Conservation (phyloP, 2,888 invertebrate species). For the Protodeltote pygarga region DNA sequence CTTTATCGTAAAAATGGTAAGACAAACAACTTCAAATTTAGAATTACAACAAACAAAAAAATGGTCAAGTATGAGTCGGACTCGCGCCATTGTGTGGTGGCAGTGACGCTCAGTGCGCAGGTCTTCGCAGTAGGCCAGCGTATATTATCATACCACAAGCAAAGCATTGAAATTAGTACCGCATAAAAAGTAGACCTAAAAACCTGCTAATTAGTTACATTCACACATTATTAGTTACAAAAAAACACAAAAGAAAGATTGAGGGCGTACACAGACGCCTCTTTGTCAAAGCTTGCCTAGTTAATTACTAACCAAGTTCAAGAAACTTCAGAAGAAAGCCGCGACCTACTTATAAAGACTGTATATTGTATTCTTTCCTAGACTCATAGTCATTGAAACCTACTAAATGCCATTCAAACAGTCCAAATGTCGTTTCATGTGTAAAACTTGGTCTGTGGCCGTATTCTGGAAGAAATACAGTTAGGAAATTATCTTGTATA, state of each 20-base stretch:
- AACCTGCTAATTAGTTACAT: too few species aligned
- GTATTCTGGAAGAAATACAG: slow-evolving; percentile 49
- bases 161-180: too few species aligned
- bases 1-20: too few species aligned
- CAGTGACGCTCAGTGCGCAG: too few species aligned
- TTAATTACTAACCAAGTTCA: slow-evolving; percentile 44
- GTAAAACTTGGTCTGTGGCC: slow-evolving; percentile 42
- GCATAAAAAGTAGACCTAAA: too few species aligned
- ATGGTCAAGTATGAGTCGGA: too few species aligned
- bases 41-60: too few species aligned
- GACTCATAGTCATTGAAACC: slow-evolving; percentile 47
- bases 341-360: slow-evolving; percentile 31
- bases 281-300: slow-evolving; percentile 9
- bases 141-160: too few species aligned
- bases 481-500: neutral
- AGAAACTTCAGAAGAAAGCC: slow-evolving; percentile 52
- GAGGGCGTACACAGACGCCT: slow-evolving; percentile 11
- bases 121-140: too few species aligned
- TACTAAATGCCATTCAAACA: slow-evolving; percentile 64
- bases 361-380: slow-evolving; percentile 15
- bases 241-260: slow-evolving; percentile 23
- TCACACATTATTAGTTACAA: neutral
- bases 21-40: too few species aligned
- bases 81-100: too few species aligned
- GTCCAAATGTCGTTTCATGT: slow-evolving; percentile 50